A percentile compares a stretch with the other conserved stretches of the same genome.
phyloP scores from a whole-genome alignment of 2,888 invertebrate species.

The Dinocampus coccinellae region DNA sequence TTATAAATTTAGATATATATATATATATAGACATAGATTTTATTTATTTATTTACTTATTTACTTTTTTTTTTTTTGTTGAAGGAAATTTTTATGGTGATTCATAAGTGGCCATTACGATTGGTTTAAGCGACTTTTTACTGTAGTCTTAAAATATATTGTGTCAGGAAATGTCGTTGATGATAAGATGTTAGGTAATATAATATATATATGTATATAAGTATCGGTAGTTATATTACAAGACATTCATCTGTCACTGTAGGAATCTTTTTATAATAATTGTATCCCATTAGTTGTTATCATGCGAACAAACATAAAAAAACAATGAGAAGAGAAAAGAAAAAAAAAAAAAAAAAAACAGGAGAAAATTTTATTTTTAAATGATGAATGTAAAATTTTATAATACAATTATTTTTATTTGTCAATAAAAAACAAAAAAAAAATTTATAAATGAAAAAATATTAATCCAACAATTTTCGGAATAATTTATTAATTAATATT shows the following conservation, averaged over 20 bases:
- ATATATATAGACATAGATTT: too few species aligned
- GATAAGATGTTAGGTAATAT: neutral
- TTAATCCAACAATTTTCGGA: too few species aligned
- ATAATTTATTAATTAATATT: too few species aligned
- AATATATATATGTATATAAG: neutral
- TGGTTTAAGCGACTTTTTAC: neutral
- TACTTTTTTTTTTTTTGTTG: neutral
- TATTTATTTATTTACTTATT: too few species aligned
- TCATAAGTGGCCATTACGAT: conserved; percentile 3
- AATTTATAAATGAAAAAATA: neutral
- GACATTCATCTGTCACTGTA: neutral
- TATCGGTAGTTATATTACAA: neutral
- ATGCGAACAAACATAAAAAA: neutral
- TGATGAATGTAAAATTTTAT: neutral
- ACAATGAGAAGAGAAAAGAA: neutral
- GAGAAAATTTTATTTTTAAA: too few species aligned
- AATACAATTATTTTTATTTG: neutral
- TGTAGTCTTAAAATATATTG: neutral
- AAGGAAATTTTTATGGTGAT: neutral
- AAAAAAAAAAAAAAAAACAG: neutral
- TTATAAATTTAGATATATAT: neutral
- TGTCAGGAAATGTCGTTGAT: neutral
- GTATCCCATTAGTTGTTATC: neutral
- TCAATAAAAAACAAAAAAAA: neutral
- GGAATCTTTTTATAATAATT: neutral